A percentile compares a stretch with the other conserved stretches of the same genome.
These are phyloP conservation scores for Thryonomys swinderianus DNA, from an alignment of 2,113 vertebrate genomes.

Conservation along the genomic window DNA sequence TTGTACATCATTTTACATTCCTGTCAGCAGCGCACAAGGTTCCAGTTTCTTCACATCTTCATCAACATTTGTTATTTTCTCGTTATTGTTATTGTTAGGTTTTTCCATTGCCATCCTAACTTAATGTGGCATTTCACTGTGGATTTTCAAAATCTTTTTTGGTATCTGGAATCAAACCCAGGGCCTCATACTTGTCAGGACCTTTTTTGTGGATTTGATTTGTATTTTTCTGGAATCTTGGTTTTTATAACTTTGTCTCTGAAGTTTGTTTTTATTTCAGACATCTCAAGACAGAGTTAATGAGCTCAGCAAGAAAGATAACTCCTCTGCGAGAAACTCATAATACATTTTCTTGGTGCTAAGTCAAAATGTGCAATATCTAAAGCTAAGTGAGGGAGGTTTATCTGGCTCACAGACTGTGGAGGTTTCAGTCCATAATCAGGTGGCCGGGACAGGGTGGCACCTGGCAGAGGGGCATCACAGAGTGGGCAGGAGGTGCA, in stretches of 20 bases:
- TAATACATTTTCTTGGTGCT: conserved; percentile 28
- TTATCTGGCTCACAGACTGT: neutral
- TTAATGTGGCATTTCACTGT: too few species aligned
- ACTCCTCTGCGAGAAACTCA: neutral
- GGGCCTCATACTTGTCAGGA: too few species aligned
- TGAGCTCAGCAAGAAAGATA: neutral
- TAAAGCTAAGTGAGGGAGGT: neutral
- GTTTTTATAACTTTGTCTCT: conserved; percentile 56
- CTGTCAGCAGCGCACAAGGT: neutral
- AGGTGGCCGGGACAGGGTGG: neutral
- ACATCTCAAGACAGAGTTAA: conserved; percentile 51
- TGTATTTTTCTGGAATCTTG: neutral
- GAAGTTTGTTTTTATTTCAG: conserved; percentile 26
- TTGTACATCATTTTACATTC: neutral
- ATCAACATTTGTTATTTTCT: neutral
- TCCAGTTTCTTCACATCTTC: neutral
- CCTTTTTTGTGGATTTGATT: conserved; percentile 34
- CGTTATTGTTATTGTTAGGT: neutral
- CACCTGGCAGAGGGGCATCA: neutral
- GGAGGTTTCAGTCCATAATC: neutral
- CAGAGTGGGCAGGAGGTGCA: neutral
- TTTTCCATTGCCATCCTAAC: neutral
- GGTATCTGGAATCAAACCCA: too few species aligned
- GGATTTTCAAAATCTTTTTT: too few species aligned
- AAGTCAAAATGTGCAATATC: neutral